phyloP scores from a whole-genome alignment of 2,888 invertebrate species.

The Tachina grossa region DNA sequence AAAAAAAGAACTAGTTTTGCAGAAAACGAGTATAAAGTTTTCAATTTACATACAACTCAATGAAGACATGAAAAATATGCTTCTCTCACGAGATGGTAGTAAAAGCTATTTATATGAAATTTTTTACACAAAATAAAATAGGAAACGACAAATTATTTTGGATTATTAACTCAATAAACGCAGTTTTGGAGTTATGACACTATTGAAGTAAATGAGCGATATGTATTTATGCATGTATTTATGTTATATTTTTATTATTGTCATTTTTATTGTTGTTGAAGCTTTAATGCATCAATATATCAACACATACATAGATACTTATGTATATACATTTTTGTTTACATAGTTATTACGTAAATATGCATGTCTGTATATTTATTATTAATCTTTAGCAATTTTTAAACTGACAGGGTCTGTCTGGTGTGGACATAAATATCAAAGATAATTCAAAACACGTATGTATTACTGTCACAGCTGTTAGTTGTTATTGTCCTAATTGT shows the following conservation, averaged over 20 bases:
- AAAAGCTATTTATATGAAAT: no score
- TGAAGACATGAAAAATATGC: no score
- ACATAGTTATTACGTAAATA: not conserved
- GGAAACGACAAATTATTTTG: no score
- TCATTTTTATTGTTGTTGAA: constrained; percentile 28
- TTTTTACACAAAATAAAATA: no score
- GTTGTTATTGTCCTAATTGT: constrained; percentile 56
- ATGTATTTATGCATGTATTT: no score
- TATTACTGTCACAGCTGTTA: constrained; percentile 56
- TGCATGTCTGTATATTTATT: not conserved
- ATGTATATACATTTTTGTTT: not conserved
- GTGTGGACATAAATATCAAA: constrained; percentile 41
- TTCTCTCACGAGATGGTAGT: no score
- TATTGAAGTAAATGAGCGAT: no score
- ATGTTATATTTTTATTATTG: constrained; percentile 11
- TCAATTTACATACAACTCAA: no score
- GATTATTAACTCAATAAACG: no score
- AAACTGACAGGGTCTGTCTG: constrained; percentile 20
- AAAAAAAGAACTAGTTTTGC: no score
- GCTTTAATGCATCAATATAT: constrained; percentile 7
- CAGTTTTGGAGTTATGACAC: no score
- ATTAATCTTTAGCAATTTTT: constrained; percentile 11
- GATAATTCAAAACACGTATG: constrained; percentile 61
- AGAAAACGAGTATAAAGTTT: no score
- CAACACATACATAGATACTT: not conserved